Percentiles rank a stretch among this genome's conserved stretches.
These are phyloP conservation scores for Proisotoma minuta DNA, from an alignment of 2,888 invertebrate species.

Conservation along the genomic window DNA sequence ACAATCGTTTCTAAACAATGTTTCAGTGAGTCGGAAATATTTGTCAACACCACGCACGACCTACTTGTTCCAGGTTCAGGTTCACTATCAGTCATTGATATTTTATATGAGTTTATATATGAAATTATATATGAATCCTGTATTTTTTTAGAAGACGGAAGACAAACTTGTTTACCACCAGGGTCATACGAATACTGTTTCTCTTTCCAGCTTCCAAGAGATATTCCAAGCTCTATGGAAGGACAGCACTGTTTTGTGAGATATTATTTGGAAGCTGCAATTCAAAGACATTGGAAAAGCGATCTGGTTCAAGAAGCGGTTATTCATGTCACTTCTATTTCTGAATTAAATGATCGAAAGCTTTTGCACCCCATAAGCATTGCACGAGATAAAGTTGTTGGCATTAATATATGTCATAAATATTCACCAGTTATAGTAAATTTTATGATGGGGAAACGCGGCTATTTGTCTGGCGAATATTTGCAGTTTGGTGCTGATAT, in stretches of 20 bases:
- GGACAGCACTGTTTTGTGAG: slow-evolving; percentile 38
- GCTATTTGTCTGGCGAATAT: slow-evolving; percentile 48
- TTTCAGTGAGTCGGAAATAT: slow-evolving; percentile 21
- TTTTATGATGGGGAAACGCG: slow-evolving; percentile 47
- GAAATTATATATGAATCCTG: background rate
- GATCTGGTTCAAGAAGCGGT: slow-evolving; percentile 43
- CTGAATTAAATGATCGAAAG: slow-evolving; percentile 49
- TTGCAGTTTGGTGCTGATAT: slow-evolving; percentile 48
- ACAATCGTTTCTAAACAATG: slow-evolving; percentile 24
- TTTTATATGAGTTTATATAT: background rate
- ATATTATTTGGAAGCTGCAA: slow-evolving; percentile 49
- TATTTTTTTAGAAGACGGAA: slow-evolving; percentile 25
- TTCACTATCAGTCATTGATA: background rate
- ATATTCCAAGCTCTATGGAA: slow-evolving; percentile 29
- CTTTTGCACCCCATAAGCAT: slow-evolving; percentile 47
- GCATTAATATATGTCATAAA: slow-evolving; percentile 47
- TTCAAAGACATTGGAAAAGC: slow-evolving; percentile 47
- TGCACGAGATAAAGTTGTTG: slow-evolving; percentile 48
- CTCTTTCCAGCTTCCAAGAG: slow-evolving; percentile 23
- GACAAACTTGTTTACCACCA: slow-evolving; percentile 23
- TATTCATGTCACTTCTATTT: slow-evolving; percentile 48
- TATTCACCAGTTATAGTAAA: slow-evolving; percentile 49
- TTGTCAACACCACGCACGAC: slow-evolving; percentile 13
- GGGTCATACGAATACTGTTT: slow-evolving; percentile 28
- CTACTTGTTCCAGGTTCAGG: slow-evolving; percentile 16